These are phyloP conservation scores for Cydia fagiglandana DNA, from an alignment of 1,140 invertebrate species.

Conservation along the genomic window DNA sequence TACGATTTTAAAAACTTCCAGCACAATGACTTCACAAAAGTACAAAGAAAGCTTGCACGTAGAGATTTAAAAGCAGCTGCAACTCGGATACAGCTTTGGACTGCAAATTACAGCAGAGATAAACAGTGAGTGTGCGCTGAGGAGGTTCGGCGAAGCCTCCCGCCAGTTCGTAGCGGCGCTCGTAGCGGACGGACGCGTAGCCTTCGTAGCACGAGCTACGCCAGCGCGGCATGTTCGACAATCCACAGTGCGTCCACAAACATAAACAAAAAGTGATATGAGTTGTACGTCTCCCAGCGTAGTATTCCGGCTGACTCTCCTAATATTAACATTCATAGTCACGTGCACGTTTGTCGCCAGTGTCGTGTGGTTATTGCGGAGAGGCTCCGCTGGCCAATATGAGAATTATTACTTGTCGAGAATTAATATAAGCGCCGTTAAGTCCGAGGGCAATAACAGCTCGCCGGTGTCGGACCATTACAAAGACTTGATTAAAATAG, in stretches of 20 bases:
- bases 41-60: constrained; percentile 66
- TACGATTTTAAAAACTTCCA: constrained; percentile 53
- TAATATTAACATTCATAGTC: constrained; percentile 70
- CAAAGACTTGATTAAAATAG: constrained; percentile 78
- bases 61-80: constrained; percentile 73
- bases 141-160: constrained; percentile 37
- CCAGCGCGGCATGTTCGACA: constrained; percentile 69
- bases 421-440: constrained; percentile 73
- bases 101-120: constrained; percentile 72
- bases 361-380: constrained; percentile 71
- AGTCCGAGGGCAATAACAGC: constrained; percentile 59
- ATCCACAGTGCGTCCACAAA: constrained; percentile 59
- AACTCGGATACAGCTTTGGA: constrained; percentile 65
- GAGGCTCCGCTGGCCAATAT: constrained; percentile 63
- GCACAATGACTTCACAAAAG: constrained; percentile 63
- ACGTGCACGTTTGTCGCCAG: constrained; percentile 71
- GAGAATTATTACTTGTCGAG: constrained; percentile 78
- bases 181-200: constrained; percentile 52
- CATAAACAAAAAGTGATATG: constrained; percentile 78
- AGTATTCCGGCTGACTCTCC: constrained; percentile 68
- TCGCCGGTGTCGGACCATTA: constrained; percentile 70
- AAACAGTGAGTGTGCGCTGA: constrained; percentile 63
- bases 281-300: constrained; percentile 70
- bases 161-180: constrained; percentile 63
- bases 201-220: constrained; percentile 44